phyloP scores from a whole-genome alignment of 2,888 invertebrate genomes.

The Nasonovia ribisnigri region DNA sequence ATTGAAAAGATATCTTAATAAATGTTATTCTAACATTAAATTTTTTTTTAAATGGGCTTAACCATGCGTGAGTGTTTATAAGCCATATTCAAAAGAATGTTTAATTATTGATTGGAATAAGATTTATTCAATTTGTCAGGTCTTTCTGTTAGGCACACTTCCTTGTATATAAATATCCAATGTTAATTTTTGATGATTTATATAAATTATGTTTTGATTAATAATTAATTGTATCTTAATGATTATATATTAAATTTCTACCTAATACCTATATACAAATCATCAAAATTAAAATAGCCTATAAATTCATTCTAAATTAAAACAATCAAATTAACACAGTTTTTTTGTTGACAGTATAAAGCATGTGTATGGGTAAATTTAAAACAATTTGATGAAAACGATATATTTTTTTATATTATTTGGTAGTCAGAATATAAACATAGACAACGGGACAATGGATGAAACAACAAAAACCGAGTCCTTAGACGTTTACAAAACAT shows the following conservation, averaged over 20 bases:
- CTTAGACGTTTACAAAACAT: slow-evolving; percentile 44
- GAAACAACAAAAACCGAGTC: slow-evolving; percentile 10
- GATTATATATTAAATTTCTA: neutral
- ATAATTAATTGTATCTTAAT: neutral
- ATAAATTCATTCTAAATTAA: neutral
- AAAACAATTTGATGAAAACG: neutral
- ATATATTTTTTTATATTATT: neutral
- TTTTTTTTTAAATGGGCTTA: too few species aligned
- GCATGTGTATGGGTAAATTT: neutral
- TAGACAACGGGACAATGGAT: neutral
- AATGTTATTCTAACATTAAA: too few species aligned
- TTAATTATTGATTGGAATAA: too few species aligned
- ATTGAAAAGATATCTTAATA: too few species aligned
- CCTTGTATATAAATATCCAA: neutral
- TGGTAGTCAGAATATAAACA: neutral
- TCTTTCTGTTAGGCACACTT: too few species aligned
- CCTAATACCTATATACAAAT: neutral
- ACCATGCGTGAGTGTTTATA: too few species aligned
- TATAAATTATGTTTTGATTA: neutral
- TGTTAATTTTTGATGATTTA: neutral
- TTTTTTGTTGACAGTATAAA: neutral
- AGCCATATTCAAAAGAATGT: too few species aligned
- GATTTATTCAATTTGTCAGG: too few species aligned
- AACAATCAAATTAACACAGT: neutral
- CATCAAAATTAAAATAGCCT: neutral